Base-by-base conservation (phyloP, 2,797 vertebrate genomes). In the Enteromius trimaculatus region DNA sequence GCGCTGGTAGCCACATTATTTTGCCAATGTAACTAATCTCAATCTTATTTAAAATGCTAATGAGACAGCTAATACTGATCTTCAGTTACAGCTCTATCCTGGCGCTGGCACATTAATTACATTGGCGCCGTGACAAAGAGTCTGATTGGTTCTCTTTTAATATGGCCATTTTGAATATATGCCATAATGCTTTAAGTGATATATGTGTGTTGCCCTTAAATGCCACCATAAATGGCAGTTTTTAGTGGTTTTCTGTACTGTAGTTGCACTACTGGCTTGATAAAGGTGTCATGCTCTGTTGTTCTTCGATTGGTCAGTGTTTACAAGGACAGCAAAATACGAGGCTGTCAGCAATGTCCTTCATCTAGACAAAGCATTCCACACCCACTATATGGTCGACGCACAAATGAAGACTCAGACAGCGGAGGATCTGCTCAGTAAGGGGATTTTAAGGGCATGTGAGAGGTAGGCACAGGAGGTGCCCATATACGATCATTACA, bases 21-120 rank as follows among this genome's bases (percentile, higher is more conserved):
- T 77, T 78, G 58, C 16, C 66, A 55, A 19, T 84, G 39, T 86
- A 80, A 68, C 72, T 72, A 64, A 78, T 86, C 55, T 65, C 47
- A 60, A 58, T 84, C 26, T 65, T 81, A 84, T 84, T 86, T 78
- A 81, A 86, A 81, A 81, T 86, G 85, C 53, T 80, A 84, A 83
- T 77, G 64, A 77, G 81, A 80, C 77, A 70, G 77, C 53, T 58
- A 80, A 86, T 53, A 53, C 81, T 77, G 81, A 81, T 81, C 55
- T 80, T 82, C 58, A 78, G 53, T 76, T 62, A 75, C 79, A 55
- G 49, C 70, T 76, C 71, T 34, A 39, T 68, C 49, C 14, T 1
- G 11, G 42, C 3, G 1, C 75, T 60, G 65, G 51, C 81, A 58
- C 64, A 58, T 83, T 77, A 31, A 58, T 77, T 58, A 60, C 51